A percentile compares a stretch with the other conserved stretches of the same genome.
Evolutionary conservation across 1,140 invertebrate genomes (phyloP).

Genomic region (Cotesia typhae): DNA sequence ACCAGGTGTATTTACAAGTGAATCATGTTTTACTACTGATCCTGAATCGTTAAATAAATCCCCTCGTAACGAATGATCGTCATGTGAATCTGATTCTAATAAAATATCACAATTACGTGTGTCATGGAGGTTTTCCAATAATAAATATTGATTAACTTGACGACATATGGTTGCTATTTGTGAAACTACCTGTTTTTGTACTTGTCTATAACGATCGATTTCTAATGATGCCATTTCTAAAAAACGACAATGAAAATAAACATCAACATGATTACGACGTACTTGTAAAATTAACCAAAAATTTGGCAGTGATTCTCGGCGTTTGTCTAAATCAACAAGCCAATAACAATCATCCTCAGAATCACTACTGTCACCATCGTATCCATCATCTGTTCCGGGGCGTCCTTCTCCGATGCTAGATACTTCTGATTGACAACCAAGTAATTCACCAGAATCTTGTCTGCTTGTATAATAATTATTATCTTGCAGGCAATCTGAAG

Average conservation of each 20-base stretch:
- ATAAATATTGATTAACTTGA: constrained; percentile 77
- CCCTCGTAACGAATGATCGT: constrained; percentile 63
- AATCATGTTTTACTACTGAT: constrained; percentile 39
- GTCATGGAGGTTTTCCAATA: constrained; percentile 77
- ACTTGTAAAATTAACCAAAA: constrained; percentile 82
- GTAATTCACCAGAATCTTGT: constrained; percentile 58
- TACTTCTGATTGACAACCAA: constrained; percentile 60
- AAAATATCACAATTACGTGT: constrained; percentile 76
- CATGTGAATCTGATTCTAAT: constrained; percentile 74
- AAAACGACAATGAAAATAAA: constrained; percentile 79
- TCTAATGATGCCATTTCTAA: constrained; percentile 66
- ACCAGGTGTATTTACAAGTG: constrained; percentile 65
- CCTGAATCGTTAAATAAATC: constrained; percentile 44
- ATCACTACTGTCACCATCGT: constrained; percentile 70
- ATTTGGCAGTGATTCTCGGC: constrained; percentile 70
- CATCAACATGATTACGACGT: constrained; percentile 69
- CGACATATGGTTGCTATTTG: constrained; percentile 73
- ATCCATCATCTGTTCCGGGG: constrained; percentile 66
- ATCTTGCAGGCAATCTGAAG: constrained; percentile 37
- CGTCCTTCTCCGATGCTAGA: constrained; percentile 64
- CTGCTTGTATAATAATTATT: constrained; percentile 42
- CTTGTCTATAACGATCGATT: constrained; percentile 66
- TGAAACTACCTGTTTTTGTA: constrained; percentile 67
- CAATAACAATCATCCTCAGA: constrained; percentile 72
- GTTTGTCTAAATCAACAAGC: constrained; percentile 68